A percentile compares a stretch with the other conserved stretches of the same genome.
Evolutionary conservation across 2,888 invertebrate species (phyloP).

Genomic region (Junonia oenone): DNA sequence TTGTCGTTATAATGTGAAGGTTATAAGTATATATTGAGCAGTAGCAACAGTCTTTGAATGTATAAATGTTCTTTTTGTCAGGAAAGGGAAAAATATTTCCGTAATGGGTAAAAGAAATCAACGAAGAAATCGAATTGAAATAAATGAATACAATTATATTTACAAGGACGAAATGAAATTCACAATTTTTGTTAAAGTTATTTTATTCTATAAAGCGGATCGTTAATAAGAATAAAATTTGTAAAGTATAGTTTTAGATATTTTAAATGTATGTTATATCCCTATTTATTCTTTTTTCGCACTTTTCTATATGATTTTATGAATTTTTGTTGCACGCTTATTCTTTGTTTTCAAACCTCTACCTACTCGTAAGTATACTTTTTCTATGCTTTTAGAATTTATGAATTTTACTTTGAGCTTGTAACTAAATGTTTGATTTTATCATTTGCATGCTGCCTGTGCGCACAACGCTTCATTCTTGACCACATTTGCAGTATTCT

Average conservation of each 20-base stretch:
- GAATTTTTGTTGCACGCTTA: constrained; percentile 33
- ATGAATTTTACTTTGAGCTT: constrained; percentile 40
- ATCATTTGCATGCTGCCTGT: constrained; percentile 80
- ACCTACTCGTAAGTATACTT: constrained; percentile 29
- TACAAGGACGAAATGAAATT: not conserved
- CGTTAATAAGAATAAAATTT: not conserved
- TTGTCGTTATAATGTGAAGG: no score
- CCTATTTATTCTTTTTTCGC: constrained; percentile 8
- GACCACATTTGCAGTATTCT: constrained; percentile 84
- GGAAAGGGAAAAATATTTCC: not conserved
- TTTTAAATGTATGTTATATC: not conserved
- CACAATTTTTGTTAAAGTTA: not conserved
- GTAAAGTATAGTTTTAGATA: not conserved
- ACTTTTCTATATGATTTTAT: constrained; percentile 23
- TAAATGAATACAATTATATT: not conserved
- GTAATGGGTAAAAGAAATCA: not conserved
- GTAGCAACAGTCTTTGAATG: not conserved
- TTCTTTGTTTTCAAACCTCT: constrained; percentile 29
- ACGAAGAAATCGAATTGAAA: not conserved
- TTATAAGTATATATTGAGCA: not conserved
- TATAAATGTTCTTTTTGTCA: not conserved
- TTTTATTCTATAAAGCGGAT: not conserved
- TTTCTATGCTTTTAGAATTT: constrained; percentile 26
- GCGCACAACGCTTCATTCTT: constrained; percentile 79
- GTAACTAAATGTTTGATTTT: constrained; percentile 67